These are phyloP conservation scores for Drosophila paulistorum DNA, from an alignment of 1,140 invertebrate genomes.

Conservation along the genomic window DNA sequence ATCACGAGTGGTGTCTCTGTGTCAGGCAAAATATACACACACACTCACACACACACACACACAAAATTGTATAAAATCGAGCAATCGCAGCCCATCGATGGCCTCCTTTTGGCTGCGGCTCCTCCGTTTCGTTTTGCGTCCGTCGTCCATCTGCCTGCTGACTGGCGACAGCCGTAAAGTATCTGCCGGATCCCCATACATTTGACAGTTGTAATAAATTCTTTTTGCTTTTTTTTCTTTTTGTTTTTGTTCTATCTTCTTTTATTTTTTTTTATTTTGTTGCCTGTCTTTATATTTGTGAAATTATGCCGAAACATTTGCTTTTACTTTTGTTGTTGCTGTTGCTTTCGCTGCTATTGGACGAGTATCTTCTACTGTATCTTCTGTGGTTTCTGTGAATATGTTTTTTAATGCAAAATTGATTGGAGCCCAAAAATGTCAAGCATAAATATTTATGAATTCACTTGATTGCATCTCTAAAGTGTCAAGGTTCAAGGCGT, in stretches of 20 bases:
- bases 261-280: slow-evolving; percentile 17
- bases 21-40: slow-evolving; percentile 43
- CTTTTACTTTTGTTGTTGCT: slow-evolving; percentile 35
- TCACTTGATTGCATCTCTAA: slow-evolving; percentile 56
- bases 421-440: slow-evolving; percentile 72
- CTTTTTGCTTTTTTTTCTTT: slow-evolving; percentile 48
- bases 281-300: slow-evolving; percentile 47
- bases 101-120: background rate
- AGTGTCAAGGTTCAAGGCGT: slow-evolving; percentile 48
- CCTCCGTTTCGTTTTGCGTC: background rate
- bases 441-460: slow-evolving; percentile 68
- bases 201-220: slow-evolving; percentile 77
- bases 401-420: slow-evolving; percentile 74
- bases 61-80: slow-evolving; percentile 51
- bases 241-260: slow-evolving; percentile 9
- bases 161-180: slow-evolving; percentile 63
- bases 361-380: background rate
- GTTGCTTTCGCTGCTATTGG: slow-evolving; percentile 15
- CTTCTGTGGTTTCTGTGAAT: slow-evolving; percentile 44
- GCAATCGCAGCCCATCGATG: slow-evolving; percentile 40
- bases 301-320: slow-evolving; percentile 64
- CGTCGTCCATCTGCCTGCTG: slow-evolving; percentile 16
- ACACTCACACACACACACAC: too few species aligned
- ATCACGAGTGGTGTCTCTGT: slow-evolving; percentile 56
- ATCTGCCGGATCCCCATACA: slow-evolving; percentile 52